phyloP scores from a whole-genome alignment of 2,797 vertebrate species.

The Syngnathus acus region DNA sequence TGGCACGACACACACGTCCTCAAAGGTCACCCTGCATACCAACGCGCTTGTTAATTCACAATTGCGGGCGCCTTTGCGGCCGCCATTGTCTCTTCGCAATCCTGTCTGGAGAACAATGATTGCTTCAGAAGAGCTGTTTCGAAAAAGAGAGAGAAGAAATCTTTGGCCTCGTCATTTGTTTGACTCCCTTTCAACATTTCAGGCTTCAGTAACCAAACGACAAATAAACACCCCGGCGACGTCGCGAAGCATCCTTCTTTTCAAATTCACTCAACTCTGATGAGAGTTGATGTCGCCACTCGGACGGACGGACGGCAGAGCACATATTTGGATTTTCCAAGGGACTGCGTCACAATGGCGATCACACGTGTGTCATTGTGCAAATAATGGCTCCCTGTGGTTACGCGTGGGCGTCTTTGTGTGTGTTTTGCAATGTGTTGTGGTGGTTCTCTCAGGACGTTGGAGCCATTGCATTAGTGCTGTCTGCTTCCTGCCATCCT shows the following conservation, averaged over 20 bases:
- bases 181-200: slow-evolving; percentile 18
- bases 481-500: slow-evolving; percentile 61
- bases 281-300: slow-evolving; percentile 51
- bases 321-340: slow-evolving; percentile 48
- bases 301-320: slow-evolving; percentile 30
- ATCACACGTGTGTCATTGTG: background rate
- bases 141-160: slow-evolving; percentile 13
- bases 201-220: slow-evolving; percentile 30
- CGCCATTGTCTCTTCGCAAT: slow-evolving; percentile 23
- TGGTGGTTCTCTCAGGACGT: slow-evolving; percentile 46
- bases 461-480: slow-evolving; percentile 63
- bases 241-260: slow-evolving; percentile 32
- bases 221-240: slow-evolving; percentile 36
- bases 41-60: slow-evolving; percentile 6
- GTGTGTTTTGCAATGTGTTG: slow-evolving; percentile 26
- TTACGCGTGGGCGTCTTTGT: slow-evolving; percentile 9
- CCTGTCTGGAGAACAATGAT: slow-evolving; percentile 42
- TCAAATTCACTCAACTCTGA: slow-evolving; percentile 40
- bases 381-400: background rate
- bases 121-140: slow-evolving; percentile 17
- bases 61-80: slow-evolving; percentile 14
- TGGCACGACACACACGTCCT: slow-evolving; percentile 21
- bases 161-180: background rate
- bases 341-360: slow-evolving; percentile 12
- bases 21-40: slow-evolving; percentile 17